Evolutionary conservation across 2,797 vertebrate species (phyloP).

Genomic region (Petrocephalus sullivani): DNA sequence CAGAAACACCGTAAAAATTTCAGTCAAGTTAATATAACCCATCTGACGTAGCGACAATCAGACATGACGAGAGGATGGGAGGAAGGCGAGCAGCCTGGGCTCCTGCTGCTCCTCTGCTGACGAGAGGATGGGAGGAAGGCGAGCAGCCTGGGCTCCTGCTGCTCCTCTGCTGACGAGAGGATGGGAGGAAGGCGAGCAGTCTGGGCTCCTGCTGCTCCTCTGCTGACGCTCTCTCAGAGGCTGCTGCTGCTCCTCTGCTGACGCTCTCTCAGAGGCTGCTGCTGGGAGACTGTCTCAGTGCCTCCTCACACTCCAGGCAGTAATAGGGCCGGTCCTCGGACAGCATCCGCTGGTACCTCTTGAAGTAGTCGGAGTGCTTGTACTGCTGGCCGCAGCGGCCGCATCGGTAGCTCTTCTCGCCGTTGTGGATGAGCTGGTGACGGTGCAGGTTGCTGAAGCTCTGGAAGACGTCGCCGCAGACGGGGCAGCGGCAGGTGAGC

Average conservation of each 20-base stretch:
- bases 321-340: conserved; percentile 17
- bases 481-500: conserved; percentile 14
- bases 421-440: conserved; percentile 23
- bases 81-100: not conserved
- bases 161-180: not conserved
- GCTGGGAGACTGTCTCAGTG: not conserved
- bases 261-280: not conserved
- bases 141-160: not conserved
- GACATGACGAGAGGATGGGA: not conserved
- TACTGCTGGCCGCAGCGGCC: conserved; percentile 19
- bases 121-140: not conserved
- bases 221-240: not conserved
- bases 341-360: conserved; percentile 16
- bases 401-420: conserved; percentile 24
- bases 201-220: not conserved
- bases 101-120: not conserved
- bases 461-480: conserved; percentile 24
- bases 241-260: no score
- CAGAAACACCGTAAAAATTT: not conserved
- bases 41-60: not conserved
- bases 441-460: conserved; percentile 24
- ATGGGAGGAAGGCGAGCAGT: not conserved
- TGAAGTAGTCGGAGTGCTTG: conserved; percentile 25
- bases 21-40: not conserved
- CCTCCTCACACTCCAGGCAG: conserved; percentile 20